Evolutionary conservation across 2,113 vertebrate species (phyloP).

Genomic region (Poeciliopsis turrubarensis): DNA sequence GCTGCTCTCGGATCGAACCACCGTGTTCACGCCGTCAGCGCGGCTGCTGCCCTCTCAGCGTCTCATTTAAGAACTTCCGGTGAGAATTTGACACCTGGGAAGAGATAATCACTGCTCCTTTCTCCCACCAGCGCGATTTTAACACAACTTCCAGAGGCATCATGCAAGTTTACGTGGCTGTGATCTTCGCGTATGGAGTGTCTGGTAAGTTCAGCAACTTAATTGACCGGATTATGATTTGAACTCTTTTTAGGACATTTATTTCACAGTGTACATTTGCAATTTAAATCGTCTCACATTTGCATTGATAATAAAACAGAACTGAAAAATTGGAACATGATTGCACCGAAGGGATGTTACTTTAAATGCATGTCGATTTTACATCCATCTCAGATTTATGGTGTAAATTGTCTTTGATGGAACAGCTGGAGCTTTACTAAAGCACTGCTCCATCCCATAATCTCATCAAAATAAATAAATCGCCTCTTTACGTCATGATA

Average conservation of each 20-base stretch:
- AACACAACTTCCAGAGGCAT: not conserved
- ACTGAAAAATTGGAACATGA: not conserved
- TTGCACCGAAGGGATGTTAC: not conserved
- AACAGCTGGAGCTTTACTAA: not conserved
- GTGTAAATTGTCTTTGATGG: not conserved
- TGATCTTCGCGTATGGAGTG: slow-evolving; percentile 51
- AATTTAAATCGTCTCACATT: too few species aligned
- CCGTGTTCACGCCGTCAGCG: not conserved
- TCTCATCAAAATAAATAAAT: not conserved
- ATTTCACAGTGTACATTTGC: not conserved
- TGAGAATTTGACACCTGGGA: slow-evolving; percentile 21
- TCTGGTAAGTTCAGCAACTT: slow-evolving; percentile 59
- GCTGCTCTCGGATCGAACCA: not conserved
- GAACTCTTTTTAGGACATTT: not conserved
- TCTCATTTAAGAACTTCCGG: slow-evolving; percentile 31
- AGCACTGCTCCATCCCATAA: not conserved
- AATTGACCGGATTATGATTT: not conserved
- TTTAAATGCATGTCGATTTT: not conserved
- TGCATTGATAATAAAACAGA: not conserved
- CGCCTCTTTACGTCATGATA: not conserved
- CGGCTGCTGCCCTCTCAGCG: not conserved
- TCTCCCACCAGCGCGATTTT: not conserved
- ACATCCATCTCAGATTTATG: not conserved
- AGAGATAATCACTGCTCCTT: not conserved
- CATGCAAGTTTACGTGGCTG: slow-evolving; percentile 62